Evolutionary conservation across 2,888 invertebrate species (phyloP).

Genomic region (Ceratothoa steindachneri): DNA sequence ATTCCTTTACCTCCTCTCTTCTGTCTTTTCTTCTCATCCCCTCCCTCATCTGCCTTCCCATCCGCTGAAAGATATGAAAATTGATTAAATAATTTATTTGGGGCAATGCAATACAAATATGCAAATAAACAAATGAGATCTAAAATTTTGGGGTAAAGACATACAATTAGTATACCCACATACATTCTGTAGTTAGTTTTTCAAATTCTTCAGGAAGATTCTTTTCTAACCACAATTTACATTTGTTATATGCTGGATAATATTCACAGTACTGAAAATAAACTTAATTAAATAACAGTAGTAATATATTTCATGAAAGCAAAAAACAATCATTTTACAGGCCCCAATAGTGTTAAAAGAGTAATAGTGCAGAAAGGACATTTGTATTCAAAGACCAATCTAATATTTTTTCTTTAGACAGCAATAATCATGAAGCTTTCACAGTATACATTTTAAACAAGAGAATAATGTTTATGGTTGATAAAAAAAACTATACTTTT

Average conservation of each 20-base stretch:
- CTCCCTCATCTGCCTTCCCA: slow-evolving; percentile 68
- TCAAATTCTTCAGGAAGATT: slow-evolving; percentile 90
- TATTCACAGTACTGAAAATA: slow-evolving; percentile 85
- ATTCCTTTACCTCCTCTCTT: slow-evolving; percentile 95
- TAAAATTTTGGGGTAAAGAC: not conserved
- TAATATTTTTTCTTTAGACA: no score
- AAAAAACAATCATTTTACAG: no score
- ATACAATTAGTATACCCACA: slow-evolving; percentile 50
- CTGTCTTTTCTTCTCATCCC: slow-evolving; percentile 91
- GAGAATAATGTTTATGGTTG: no score
- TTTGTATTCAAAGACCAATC: no score
- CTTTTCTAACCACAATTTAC: slow-evolving; percentile 92
- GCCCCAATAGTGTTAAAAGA: no score
- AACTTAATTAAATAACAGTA: not conserved
- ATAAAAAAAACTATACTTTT: no score
- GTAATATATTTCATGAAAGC: no score
- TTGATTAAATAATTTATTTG: slow-evolving; percentile 16
- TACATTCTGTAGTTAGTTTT: slow-evolving; percentile 69
- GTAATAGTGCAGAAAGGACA: no score
- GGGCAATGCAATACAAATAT: not conserved
- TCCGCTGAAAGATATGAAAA: slow-evolving; percentile 56
- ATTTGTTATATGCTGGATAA: slow-evolving; percentile 95
- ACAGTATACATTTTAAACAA: no score
- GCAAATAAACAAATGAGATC: not conserved
- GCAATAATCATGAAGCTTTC: no score